Evolutionary conservation across 1,140 invertebrate genomes (phyloP), one percentile per base, ranked within the genome.

Genomic region (Holcopasites calliopsidis): DNA sequence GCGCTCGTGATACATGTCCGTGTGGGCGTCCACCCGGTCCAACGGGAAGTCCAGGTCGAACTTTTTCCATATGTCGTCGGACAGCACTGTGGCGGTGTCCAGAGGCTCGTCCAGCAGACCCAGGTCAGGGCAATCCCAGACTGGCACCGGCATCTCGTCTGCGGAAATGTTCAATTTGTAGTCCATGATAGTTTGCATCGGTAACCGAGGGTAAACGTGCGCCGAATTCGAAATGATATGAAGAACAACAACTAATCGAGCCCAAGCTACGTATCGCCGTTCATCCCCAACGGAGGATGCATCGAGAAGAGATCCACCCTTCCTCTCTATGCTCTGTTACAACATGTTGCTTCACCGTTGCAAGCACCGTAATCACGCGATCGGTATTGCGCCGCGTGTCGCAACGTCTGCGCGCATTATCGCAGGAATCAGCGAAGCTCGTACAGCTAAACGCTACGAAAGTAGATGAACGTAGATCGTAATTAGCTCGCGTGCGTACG

Each of bases 61-160:
- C 77, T 93, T 93, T 69, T 92, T 92, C 92, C 92, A 93, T 50
- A 93, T 92, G 84, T 93, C 92, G 61, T 92, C 89, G n/a, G 87
- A 88, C 33, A 89, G 74, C 13, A 88, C 82, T 1, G 83, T 83
- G 10, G 75, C 38, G 26, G 72, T 87, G 23, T 83, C 86, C 54
- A 80, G 28, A 10, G 83, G 79, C 72, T 83, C 81, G 38, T 79
- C 78, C 49, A 86, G 28, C 54, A 81, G 54, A 44, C 76, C 74
- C 35, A 86, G 50, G 44, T 82, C 81, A 49, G 77, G 35, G 47
- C 49, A 79, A 35, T 79, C 83, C 87, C 85, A 88, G 40, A 80
- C 77, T 38, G 83, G 78, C n/a, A 86, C 82, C 54, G 83, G 85
- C 85, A 88, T 88, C 21, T 83, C 77, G 52, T 70, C 76, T 78